phyloP scores from a whole-genome alignment of 2,797 vertebrate species.

The Chiroxiphia lanceolata region DNA sequence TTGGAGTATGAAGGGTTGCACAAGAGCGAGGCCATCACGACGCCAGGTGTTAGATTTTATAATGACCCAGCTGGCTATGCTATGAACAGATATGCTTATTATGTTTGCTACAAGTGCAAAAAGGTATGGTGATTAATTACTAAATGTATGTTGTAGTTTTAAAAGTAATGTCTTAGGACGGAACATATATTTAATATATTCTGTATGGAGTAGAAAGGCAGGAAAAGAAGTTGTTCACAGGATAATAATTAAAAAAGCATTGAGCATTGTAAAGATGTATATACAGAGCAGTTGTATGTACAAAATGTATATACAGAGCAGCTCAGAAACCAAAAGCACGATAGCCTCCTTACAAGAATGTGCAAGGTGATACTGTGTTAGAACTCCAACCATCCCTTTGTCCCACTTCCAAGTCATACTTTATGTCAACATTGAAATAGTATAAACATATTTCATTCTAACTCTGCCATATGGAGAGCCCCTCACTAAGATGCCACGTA shows the following conservation, averaged over 20 bases:
- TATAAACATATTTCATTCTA: background rate
- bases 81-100: slow-evolving; percentile 99
- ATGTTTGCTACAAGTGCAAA: slow-evolving; percentile 99
- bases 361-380: background rate
- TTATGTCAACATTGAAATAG: background rate
- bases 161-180: background rate
- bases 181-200: background rate
- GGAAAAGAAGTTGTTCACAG: background rate
- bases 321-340: background rate
- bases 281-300: background rate
- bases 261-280: background rate
- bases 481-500: background rate
- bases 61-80: slow-evolving; percentile 98
- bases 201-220: background rate
- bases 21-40: slow-evolving; percentile 98
- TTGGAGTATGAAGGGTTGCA: slow-evolving; percentile 97
- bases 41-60: slow-evolving; percentile 96
- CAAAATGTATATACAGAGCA: background rate
- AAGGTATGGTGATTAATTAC: slow-evolving; percentile 81
- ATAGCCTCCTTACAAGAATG: background rate
- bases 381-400: background rate
- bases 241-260: background rate
- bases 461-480: background rate
- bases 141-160: background rate
- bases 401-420: background rate